Evolutionary conservation across 2,797 vertebrate species (phyloP), one percentile per base, ranked within the genome.

Genomic region (Crenuchus spilurus): DNA sequence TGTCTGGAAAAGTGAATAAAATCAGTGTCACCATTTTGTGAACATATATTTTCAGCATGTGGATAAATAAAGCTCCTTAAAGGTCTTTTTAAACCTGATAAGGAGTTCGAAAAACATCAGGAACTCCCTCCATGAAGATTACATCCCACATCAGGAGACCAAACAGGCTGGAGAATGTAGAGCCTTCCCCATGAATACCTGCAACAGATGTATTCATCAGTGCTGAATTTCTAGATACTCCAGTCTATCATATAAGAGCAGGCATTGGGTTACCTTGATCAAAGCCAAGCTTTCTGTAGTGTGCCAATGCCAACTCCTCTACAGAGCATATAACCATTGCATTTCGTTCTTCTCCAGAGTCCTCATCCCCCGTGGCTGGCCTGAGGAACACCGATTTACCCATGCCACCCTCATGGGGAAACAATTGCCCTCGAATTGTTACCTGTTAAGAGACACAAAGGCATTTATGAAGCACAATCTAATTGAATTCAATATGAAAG

Each of bases 101-200:
- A 0, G 91, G 87, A 22, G 94, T 97, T 81, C 95, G 89, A 84
- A 99, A 99, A 79, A 95, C 94, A 0, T 99, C 97, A 0, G 95
- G 91, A 78, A 99, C 80, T 3, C 88, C 92, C 2, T 94, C 93
- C 94, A 95, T 96, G 83, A 97, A 99, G 84, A 99, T 85, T 0
- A 97, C 70, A 66, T 99, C 96, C 97, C 97, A 99, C 70, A 98
- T 87, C 0, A 99, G 92, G 70, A 99, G 93, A 16, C 93, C 94
- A 74, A 91, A 97, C 26, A 99, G 83, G 0, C 94, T 95, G 66
- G 92, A 93, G 79, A 99, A 99, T 0, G 97, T 98, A 2, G 95
- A 95, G 1, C 97, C 97, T 84, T 99, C 98, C 4, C 98, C 97
- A 0, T 99, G 97, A 81, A 99, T 96, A 35, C 97, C 98, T 99